Evolutionary conservation across 2,113 vertebrate species (phyloP).

Genomic region (Microtus pennsylvanicus): DNA sequence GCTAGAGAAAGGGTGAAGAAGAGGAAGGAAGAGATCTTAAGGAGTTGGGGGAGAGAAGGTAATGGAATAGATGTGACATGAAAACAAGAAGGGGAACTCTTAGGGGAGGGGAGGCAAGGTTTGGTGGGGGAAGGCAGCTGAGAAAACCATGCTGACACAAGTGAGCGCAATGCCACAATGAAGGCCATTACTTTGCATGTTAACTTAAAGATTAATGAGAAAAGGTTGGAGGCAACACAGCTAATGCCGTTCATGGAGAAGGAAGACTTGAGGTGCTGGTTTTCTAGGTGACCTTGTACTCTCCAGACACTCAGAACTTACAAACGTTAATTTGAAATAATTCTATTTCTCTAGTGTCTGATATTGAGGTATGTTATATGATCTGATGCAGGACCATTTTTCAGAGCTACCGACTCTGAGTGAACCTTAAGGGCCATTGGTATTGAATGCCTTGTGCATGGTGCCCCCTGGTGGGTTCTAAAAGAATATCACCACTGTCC

Average conservation of each 20-base stretch:
- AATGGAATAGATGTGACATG: background rate
- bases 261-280: background rate
- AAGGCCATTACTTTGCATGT: background rate
- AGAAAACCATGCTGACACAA: background rate
- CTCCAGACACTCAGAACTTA: background rate
- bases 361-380: background rate
- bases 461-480: constrained; percentile 46
- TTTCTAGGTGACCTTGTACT: background rate
- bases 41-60: background rate
- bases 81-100: background rate
- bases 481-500: background rate
- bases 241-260: background rate
- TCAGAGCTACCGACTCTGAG: accelerated
- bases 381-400: background rate
- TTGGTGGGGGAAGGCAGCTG: accelerated
- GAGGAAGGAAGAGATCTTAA: background rate
- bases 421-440: background rate
- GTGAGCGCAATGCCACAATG: background rate
- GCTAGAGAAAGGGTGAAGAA: background rate
- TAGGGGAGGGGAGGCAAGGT: background rate
- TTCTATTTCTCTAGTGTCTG: background rate
- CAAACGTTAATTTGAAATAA: background rate
- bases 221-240: background rate
- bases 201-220: background rate
- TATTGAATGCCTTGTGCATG: constrained; percentile 17